phyloP scores from a whole-genome alignment of 2,888 invertebrate genomes.

The Nomada ferruginata region DNA sequence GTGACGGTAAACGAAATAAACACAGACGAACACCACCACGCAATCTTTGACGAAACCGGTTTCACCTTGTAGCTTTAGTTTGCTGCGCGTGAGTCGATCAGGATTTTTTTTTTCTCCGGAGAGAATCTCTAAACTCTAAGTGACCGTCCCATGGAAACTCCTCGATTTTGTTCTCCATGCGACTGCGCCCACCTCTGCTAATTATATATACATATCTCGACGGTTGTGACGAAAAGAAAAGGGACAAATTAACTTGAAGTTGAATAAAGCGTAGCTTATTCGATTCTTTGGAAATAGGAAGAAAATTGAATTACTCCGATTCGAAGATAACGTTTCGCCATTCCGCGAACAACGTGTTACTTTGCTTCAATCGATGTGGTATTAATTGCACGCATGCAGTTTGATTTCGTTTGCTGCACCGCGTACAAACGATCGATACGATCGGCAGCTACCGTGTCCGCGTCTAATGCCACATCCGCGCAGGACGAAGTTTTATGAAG shows the following conservation, averaged over 20 bases:
- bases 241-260: too few relatives aligned
- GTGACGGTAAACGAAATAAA: slow-evolving; percentile 46
- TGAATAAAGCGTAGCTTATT: too few relatives aligned
- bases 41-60: slow-evolving; percentile 56
- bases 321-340: too few relatives aligned
- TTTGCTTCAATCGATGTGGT: neutral
- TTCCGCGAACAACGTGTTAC: too few relatives aligned
- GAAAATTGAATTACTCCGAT: neutral
- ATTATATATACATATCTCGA: too few relatives aligned
- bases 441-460: slow-evolving; percentile 15
- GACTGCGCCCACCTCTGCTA: too few relatives aligned
- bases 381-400: neutral
- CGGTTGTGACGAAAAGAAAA: too few relatives aligned
- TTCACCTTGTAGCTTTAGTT: slow-evolving; percentile 36
- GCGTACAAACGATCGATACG: slow-evolving; percentile 22
- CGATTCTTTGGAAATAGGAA: too few relatives aligned
- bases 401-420: neutral
- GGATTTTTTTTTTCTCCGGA: slow-evolving; percentile 27
- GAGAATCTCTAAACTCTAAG: slow-evolving; percentile 23
- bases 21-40: slow-evolving; percentile 39
- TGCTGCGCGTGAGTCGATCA: slow-evolving; percentile 40
- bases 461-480: slow-evolving; percentile 21
- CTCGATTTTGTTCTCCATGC: neutral
- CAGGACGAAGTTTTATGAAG: slow-evolving; percentile 18
- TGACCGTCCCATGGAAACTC: slow-evolving; percentile 21